These are phyloP conservation scores for Thripadectes ignobilis DNA, from an alignment of 2,797 vertebrate species.

Conservation along the genomic window DNA sequence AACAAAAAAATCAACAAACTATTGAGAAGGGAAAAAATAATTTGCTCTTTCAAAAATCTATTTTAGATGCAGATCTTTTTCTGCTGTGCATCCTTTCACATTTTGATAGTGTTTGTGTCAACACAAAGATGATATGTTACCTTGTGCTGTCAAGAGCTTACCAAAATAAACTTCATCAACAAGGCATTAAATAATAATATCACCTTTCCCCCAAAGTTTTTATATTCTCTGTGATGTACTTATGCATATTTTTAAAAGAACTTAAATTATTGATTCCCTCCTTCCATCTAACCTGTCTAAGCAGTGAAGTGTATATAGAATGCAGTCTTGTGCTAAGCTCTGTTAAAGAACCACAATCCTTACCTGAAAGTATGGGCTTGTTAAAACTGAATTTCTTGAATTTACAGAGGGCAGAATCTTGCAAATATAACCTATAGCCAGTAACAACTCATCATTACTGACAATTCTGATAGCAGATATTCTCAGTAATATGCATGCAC, in stretches of 20 bases:
- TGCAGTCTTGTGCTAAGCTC: not conserved
- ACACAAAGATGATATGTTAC: constrained; percentile 51
- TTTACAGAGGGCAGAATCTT: not conserved
- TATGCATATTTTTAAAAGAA: constrained; percentile 65
- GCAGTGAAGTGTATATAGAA: constrained; percentile 31
- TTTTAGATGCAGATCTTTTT: constrained; percentile 38
- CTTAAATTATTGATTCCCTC: constrained; percentile 62
- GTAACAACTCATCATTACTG: not conserved
- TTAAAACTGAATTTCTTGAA: not conserved
- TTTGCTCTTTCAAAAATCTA: constrained; percentile 23
- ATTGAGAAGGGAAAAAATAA: not conserved
- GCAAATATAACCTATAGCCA: not conserved
- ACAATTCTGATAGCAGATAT: not conserved
- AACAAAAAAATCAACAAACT: not conserved
- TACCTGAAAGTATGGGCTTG: not conserved
- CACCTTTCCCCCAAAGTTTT: constrained; percentile 63
- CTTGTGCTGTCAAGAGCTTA: constrained; percentile 62
- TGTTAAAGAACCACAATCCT: not conserved
- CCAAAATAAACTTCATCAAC: constrained; percentile 68
- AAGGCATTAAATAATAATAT: constrained; percentile 69
- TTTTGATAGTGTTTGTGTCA: constrained; percentile 62
- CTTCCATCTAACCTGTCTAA: constrained; percentile 61
- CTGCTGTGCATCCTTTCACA: constrained; percentile 26
- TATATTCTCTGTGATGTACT: constrained; percentile 65
- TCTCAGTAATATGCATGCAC: not conserved